A percentile compares a stretch with the other conserved stretches of the same genome.
Evolutionary conservation across 2,888 invertebrate genomes (phyloP).

Genomic region (Abrostola tripartita): DNA sequence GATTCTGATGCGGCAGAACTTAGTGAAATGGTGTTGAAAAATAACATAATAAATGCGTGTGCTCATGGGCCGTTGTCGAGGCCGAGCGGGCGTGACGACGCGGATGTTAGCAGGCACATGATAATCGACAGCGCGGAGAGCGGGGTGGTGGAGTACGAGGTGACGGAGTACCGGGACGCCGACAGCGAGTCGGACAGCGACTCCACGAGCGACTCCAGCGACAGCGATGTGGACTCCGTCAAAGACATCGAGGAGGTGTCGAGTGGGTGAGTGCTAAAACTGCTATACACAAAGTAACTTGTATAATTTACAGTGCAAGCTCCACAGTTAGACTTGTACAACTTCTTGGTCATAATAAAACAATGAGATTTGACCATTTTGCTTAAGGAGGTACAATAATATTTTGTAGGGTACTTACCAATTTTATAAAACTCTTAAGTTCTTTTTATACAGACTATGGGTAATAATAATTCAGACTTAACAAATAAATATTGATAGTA

Average conservation of each 20-base stretch:
- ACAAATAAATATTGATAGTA: not conserved
- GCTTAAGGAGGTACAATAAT: conserved; percentile 11
- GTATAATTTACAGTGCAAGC: not conserved
- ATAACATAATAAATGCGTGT: conserved; percentile 86
- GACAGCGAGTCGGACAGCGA: conserved; percentile 74
- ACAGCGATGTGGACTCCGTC: conserved; percentile 82
- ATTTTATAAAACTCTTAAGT: not conserved
- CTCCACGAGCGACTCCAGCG: conserved; percentile 77
- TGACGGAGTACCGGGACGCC: conserved; percentile 80
- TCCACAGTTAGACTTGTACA: conserved; percentile 8
- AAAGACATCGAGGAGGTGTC: conserved; percentile 82
- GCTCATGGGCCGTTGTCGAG: conserved; percentile 82
- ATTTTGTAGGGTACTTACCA: conserved; percentile 1
- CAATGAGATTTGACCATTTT: not conserved
- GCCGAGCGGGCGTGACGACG: conserved; percentile 66
- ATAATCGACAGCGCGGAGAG: conserved; percentile 82
- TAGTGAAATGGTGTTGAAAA: conserved; percentile 85
- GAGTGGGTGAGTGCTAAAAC: conserved; percentile 74
- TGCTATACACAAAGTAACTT: conserved; percentile 6
- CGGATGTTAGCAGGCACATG: conserved; percentile 79
- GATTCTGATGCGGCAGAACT: conserved; percentile 80
- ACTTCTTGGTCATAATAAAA: not conserved
- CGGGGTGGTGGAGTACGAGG: conserved; percentile 82
- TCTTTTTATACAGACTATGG: too few relatives aligned
- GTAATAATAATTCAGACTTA: not conserved